Evolutionary conservation across 2,797 vertebrate genomes (phyloP).

Genomic region (Anableps anableps): DNA sequence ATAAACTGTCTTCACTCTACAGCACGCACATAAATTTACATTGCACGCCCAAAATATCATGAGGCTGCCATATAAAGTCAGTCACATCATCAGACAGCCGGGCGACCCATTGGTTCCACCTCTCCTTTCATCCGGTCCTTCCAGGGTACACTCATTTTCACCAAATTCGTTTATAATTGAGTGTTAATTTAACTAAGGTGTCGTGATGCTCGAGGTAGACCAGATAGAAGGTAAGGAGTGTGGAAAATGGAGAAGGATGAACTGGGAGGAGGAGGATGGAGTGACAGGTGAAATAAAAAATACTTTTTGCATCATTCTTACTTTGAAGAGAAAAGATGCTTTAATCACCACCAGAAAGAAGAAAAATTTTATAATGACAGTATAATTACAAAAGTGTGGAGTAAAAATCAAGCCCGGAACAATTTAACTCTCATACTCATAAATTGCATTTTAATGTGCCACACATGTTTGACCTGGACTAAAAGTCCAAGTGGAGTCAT

Average conservation of each 20-base stretch:
- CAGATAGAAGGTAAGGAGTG: constrained; percentile 19
- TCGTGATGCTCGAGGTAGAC: constrained; percentile 51
- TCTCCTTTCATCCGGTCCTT: constrained; percentile 62
- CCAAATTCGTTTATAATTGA: constrained; percentile 76
- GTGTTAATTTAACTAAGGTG: constrained; percentile 64
- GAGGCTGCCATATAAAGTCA: constrained; percentile 31
- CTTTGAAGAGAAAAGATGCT: constrained; percentile 20
- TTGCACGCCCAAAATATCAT: constrained; percentile 53
- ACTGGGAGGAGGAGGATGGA: constrained; percentile 23
- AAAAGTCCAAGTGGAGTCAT: constrained; percentile 32
- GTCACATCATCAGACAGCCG: constrained; percentile 22
- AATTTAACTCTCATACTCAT: background rate
- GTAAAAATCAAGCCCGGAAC: background rate
- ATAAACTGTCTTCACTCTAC: constrained; percentile 71
- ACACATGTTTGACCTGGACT: constrained; percentile 31
- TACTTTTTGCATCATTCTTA: constrained; percentile 32
- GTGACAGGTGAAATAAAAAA: constrained; percentile 55
- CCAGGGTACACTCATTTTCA: constrained; percentile 59
- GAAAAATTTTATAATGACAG: background rate
- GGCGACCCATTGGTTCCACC: constrained; percentile 45
- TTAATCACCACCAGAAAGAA: constrained; percentile 22
- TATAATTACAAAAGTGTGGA: background rate
- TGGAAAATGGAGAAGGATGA: constrained; percentile 11
- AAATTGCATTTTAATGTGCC: constrained; percentile 15
- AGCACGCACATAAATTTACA: constrained; percentile 68